Base-by-base conservation (phyloP, 2,888 invertebrate genomes). In the Drosophila pseudotalamancana region DNA sequence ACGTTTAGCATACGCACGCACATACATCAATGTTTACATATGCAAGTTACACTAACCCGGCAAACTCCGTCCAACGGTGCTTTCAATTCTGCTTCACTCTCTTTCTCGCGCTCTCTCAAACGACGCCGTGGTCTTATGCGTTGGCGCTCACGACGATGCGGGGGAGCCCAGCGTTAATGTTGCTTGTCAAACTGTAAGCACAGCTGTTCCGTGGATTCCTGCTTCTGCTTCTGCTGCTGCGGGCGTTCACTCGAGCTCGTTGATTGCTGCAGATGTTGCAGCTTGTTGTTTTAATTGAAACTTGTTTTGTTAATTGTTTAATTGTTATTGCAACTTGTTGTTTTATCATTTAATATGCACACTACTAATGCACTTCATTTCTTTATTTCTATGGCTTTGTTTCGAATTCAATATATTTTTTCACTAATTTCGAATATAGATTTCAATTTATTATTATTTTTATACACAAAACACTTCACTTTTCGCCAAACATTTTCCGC, bases 11-110 rank as follows among this genome's bases (percentile, higher is more conserved):
- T 23, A 35, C 12, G 11, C 12, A 37, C 5, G 9, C 11, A 12
- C 6, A 11, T 6, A 43, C 16, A 43, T 39, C 45, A 59, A 56
- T 49, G 27, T 21, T n/a, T n/a, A 18, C 25, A 40, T 34, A 43
- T 62, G 19, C 35, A 55, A 57, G 34, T 50, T 39, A 53, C 69
- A 81, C 80, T 84, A 87, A 81, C 80, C 87, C 85, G 85, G 72
- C 59, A 72, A 77, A 63, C 72, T 71, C 61, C 81, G 64, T 60
- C 39, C 60, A 78, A 80, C 74, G 84, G 62, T 48, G 62, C 48
- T 73, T 61, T 72, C 43, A 74, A 23, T 61, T 59, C 50, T 48
- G 48, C 18, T 45, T 49, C 27, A n/a, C 48, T 48, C 46, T 72
- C 55, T 34, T n/a, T 42, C 27, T 12, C 43, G 50, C 42, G 35